Evolutionary conservation across 2,888 invertebrate species (phyloP), one percentile per base, ranked within the genome.

Genomic region (Ochlodes sylvanus): DNA sequence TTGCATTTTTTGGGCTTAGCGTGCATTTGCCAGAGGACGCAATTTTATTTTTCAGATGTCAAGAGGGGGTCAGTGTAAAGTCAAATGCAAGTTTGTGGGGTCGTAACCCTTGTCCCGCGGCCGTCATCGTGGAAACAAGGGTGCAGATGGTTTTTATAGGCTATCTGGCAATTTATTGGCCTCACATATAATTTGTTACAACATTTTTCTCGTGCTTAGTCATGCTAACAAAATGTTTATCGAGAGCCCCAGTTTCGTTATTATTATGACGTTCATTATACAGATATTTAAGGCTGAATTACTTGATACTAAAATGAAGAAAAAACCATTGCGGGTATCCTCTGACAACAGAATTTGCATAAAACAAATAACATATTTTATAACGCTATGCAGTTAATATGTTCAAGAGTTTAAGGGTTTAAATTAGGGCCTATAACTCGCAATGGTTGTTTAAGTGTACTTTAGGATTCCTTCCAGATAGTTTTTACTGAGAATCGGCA

Each of bases 401-500:
- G 42, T 60, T 66, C 32, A 54, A 58, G 32, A 44, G 5, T 54
- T 54, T 27, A 12, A 38, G 15, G 34, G 21, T 17, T 1, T 27
- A 58, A 60, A 66, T 60, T 66, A 60, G 54, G 17, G 60, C 32
- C 17, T 47, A 57, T 50, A 56, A 50, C 50, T 27, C 27, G 58
- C 41, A 54, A 60, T 66, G 60, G 60, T 41, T 50, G 44, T 32
- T 38, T 21, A 65, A 65, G 38, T 54, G 12, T 32, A 54, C 47
- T 66, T 66, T 66, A 66, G 66, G 60, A 41, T 41, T 60, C 19
- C 38, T 58, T 42, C 42, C 27, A 44, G 15, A 57, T 38, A 50
- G 41, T 72, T 50, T 69, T 72, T 72, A 71, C 70, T 55, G 62
- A 50, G 65, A 71, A 70, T 66, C 63, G 71, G 68, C 70, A 58